Evolutionary conservation across 2,888 invertebrate species (phyloP).

Genomic region (Odontomyia ornata): DNA sequence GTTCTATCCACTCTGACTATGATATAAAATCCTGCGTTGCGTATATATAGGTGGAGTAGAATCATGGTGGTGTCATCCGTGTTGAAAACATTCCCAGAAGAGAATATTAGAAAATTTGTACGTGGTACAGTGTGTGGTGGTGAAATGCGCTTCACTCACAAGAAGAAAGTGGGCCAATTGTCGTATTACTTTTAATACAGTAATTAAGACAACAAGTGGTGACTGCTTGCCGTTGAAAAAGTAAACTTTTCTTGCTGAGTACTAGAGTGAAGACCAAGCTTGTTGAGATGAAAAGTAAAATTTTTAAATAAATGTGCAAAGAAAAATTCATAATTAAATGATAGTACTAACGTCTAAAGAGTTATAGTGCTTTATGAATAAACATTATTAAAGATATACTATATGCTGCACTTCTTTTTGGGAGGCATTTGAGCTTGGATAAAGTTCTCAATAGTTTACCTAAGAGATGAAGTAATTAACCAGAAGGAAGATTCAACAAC

Average conservation of each 20-base stretch:
- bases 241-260: background rate
- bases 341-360: too few relatives aligned
- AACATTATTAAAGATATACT: background rate
- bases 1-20: background rate
- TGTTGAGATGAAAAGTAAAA: background rate
- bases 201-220: conserved; percentile 34
- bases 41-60: background rate
- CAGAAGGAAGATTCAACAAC: too few relatives aligned
- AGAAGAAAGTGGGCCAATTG: conserved; percentile 17
- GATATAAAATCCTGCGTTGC: background rate
- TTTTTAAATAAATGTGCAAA: background rate
- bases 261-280: background rate
- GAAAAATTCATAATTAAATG: background rate
- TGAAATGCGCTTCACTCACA: background rate
- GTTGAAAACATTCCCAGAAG: background rate
- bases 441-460: background rate
- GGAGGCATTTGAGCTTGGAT: too few relatives aligned
- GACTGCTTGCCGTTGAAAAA: background rate
- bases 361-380: background rate
- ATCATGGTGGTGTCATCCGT: background rate
- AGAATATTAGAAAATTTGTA: background rate
- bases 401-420: background rate
- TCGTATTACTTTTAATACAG: conserved; percentile 20
- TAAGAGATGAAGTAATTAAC: too few relatives aligned
- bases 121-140: background rate